A percentile compares a stretch with the other conserved stretches of the same genome.
These are phyloP conservation scores for Drosophila ochracea DNA, from an alignment of 2,888 invertebrate species.

Conservation along the genomic window DNA sequence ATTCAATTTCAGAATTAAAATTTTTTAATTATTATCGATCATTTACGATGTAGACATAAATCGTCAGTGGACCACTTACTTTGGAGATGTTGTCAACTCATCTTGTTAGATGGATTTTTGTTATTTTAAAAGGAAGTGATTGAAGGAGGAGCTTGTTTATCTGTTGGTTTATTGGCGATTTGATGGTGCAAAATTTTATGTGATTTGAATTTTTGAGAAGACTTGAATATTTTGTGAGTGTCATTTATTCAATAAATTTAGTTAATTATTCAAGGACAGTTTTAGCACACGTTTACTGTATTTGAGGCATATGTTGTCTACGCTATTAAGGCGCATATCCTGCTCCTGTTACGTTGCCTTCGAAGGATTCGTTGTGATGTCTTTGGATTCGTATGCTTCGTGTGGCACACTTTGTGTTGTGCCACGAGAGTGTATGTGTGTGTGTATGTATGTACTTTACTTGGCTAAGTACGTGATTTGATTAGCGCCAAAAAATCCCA, in stretches of 20 bases:
- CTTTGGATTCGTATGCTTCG: constrained; percentile 38
- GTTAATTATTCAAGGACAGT: neutral
- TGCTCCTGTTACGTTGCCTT: constrained; percentile 35
- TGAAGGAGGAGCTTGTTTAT: neutral
- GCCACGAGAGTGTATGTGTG: constrained; percentile 3
- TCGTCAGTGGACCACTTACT: neutral
- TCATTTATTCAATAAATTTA: neutral
- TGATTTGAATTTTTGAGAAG: neutral
- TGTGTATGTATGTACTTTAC: constrained; percentile 65
- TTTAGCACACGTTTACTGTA: constrained; percentile 39
- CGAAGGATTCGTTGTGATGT: constrained; percentile 37
- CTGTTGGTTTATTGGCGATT: neutral
- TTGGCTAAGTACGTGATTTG: constrained; percentile 81
- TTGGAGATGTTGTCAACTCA: neutral
- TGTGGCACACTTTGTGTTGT: constrained; percentile 38
- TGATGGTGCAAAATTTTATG: neutral
- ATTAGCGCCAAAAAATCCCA: constrained; percentile 73
- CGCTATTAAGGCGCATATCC: constrained; percentile 75
- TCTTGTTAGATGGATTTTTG: neutral
- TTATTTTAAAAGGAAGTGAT: neutral
- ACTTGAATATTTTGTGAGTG: neutral
- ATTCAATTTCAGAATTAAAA: neutral
- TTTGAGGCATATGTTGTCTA: constrained; percentile 34
- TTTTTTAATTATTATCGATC: neutral
- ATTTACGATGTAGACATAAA: neutral